Conservation (phyloP, 2,888 invertebrate genomes). For the Smittia aterrima region DNA sequence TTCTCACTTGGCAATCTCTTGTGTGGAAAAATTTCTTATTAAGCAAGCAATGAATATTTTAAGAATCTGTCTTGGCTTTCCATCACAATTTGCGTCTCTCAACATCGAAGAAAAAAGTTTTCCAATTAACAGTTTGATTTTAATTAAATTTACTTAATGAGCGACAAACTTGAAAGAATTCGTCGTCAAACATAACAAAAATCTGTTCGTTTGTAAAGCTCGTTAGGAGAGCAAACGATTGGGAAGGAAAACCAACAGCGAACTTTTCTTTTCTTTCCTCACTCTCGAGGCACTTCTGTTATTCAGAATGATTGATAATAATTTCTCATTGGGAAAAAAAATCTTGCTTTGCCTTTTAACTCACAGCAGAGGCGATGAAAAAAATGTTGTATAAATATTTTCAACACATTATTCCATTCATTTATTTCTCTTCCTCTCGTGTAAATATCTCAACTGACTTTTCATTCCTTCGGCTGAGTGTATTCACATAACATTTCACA, state of each 20-base stretch:
- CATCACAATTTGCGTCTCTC: neutral
- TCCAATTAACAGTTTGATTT: slow-evolving; percentile 11
- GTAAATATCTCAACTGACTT: neutral
- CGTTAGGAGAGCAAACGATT: neutral
- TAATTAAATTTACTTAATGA: slow-evolving; percentile 25
- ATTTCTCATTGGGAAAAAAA: neutral
- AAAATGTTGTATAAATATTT: slow-evolving; percentile 10
- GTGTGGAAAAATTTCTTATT: no score
- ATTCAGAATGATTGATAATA: slow-evolving; percentile 21
- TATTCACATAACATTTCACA: slow-evolving; percentile 24
- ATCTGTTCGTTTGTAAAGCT: neutral
- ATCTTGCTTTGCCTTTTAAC: neutral
- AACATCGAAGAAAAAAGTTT: no score
- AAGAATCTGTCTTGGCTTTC: neutral
- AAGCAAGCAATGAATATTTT: neutral
- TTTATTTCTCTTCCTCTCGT: slow-evolving; percentile 15
- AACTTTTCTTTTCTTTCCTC: neutral
- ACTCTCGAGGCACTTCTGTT: neutral
- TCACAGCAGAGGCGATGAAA: neutral
- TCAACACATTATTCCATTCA: slow-evolving; percentile 23
- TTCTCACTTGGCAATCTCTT: no score
- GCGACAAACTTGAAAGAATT: neutral
- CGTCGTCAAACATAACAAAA: neutral
- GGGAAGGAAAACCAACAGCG: neutral
- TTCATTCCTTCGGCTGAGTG: neutral